Evolutionary conservation across 2,888 invertebrate genomes (phyloP), one percentile per base, ranked within the genome.

Genomic region (Dione vanillae): DNA sequence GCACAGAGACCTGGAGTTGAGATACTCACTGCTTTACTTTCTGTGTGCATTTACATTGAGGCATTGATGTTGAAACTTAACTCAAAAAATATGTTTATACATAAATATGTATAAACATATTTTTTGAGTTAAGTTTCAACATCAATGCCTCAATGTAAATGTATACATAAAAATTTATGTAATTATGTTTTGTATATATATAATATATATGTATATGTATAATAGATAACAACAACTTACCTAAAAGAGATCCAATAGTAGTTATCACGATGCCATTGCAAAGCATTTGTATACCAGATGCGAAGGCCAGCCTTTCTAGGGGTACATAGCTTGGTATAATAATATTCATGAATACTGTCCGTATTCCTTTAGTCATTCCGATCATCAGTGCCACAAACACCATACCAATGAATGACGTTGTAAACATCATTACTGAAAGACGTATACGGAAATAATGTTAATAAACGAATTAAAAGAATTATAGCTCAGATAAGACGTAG

Each of bases 271-370:
- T 82, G 19, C 96, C 96, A 82, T 96, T 96, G 71, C 94, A 91
- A 72, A 96, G 93, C 94, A 95, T 96, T 82, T 96, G 96, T 52
- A 96, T 94, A 3, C 96, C 96, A 8, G 95, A 94, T 2, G 96
- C 96, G 58, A 95, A 94, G 1, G 96, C 94, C 27, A 96, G 85
- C 77, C 95, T 90, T 66, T 96, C 95, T 45, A 96, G 84, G 0
- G 96, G 95, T 8, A 96, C 95, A 78, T 96, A 94, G 80, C 90
- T 94, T 0, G 96, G 96, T 70, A 96, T 95, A 5, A 96, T 94
- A 16, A 96, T 86, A 58, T 94, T 93, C 94, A 96, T 95, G 79
- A 95, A 96, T 0, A 96, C 96, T 0, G 96, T 95, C 73, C 96
- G 89, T 40, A 96, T 88, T 0, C 96, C 96, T 88, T 96, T 96